Conservation (phyloP, 2,113 vertebrate genomes). For the Patagioenas fasciata region DNA sequence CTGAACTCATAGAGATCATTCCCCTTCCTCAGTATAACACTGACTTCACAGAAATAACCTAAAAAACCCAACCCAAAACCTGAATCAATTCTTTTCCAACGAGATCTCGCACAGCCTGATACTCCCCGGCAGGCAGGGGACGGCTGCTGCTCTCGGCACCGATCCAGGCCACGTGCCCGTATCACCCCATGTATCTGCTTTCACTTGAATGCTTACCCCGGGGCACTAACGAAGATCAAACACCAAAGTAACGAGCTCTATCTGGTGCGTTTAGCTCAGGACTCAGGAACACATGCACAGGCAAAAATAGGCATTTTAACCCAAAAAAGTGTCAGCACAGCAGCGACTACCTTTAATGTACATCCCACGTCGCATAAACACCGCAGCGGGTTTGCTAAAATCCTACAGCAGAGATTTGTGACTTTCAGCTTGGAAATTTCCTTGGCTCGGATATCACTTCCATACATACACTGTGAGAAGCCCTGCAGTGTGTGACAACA, state of each 20-base stretch:
- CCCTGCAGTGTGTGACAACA: background rate
- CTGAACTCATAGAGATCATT: background rate
- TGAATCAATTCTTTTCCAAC: background rate
- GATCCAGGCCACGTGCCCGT: background rate
- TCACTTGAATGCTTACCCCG: background rate
- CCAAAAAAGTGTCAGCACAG: background rate
- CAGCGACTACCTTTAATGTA: rapidly evolving
- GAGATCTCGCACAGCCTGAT: background rate
- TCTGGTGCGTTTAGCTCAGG: background rate
- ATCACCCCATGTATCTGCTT: background rate
- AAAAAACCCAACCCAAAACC: background rate
- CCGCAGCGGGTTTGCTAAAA: background rate
- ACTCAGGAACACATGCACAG: rapidly evolving
- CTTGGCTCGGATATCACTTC: background rate
- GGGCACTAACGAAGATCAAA: constrained; percentile 7
- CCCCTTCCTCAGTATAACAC: background rate
- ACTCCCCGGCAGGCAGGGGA: background rate
- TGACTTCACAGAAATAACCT: background rate
- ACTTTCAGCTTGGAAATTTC: background rate
- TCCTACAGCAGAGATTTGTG: background rate
- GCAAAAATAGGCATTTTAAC: background rate
- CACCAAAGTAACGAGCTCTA: background rate
- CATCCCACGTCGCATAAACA: background rate
- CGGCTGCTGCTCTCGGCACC: background rate
- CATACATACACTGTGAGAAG: background rate